A percentile compares a stretch with the other conserved stretches of the same genome.
Conservation (phyloP, 2,888 invertebrate genomes). For the Trachelus stipa region DNA sequence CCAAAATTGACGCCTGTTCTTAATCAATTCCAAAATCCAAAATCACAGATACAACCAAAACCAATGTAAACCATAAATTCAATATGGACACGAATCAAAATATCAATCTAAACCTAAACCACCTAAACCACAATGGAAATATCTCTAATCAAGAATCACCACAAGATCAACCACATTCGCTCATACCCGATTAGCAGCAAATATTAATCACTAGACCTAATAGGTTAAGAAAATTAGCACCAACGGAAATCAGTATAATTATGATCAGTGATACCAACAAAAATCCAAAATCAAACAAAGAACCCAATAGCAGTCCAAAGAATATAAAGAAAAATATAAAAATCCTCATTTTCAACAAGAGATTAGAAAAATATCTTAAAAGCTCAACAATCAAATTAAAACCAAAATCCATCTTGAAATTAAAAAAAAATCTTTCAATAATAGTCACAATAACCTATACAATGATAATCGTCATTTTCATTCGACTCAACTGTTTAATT, state of each 20-base stretch:
- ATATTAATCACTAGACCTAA: background rate
- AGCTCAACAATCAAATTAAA: background rate
- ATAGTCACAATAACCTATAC: background rate
- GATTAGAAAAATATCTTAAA: background rate
- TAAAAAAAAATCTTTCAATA: background rate
- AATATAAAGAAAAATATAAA: background rate
- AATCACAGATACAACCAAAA: background rate
- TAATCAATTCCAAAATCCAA: background rate
- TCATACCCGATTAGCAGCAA: background rate
- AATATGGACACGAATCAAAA: constrained; percentile 11
- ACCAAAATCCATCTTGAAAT: background rate
- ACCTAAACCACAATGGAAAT: constrained; percentile 21
- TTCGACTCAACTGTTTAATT: background rate
- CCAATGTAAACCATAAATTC: constrained; percentile 12
- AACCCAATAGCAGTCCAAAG: background rate
- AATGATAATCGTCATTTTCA: background rate
- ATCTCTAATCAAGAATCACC: background rate
- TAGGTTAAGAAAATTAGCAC: background rate
- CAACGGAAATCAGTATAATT: background rate
- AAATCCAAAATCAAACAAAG: background rate
- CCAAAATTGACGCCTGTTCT: background rate
- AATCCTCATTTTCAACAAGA: background rate
- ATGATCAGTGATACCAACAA: background rate
- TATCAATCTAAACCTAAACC: constrained; percentile 18
- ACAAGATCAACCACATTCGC: background rate